Base-by-base conservation (phyloP, 1,140 invertebrate genomes). In the Wasmannia auropunctata region DNA sequence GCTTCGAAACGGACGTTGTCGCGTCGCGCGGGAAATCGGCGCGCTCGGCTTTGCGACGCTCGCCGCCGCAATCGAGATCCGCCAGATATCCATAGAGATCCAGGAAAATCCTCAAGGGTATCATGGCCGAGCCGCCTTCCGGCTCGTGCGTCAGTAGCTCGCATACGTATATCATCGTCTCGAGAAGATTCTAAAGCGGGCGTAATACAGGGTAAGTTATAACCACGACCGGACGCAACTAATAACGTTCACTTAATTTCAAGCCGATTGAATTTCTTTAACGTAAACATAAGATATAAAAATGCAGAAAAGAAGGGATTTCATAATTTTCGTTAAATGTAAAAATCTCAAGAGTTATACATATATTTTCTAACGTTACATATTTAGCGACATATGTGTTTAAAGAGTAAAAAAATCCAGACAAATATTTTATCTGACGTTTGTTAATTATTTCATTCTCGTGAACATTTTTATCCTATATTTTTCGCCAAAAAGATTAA, bases 121-220 rank as follows among this genome's bases (percentile, higher is more conserved):
- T 97, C 88, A 96, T 96, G 2, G 97, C 96, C 5, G 97, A 97
- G 2, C 97, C 97, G 54, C 98, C 98, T 88, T 98, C 97, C 1
- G 97, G 97, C 92, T 98, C 97, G 85, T 97, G 96, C 25, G 98
- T 98, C 81, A 98, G 94, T 46, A 98, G 95, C 94, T 98, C 97
- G 94, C 98, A 98, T 58, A 98, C 95, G 40, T 97, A 95, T 74
- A 97, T 97, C 97, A 98, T 98, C 28, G 97, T 97, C 92, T 97
- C 96, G 7, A 96, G 96, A 34, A 98, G 95, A 91, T 96, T 97
- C 97, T 98, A 90, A 22, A 34, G 22, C 31, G 46, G 70, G 31
- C 75, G 87, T 46, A 85, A 8, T n/a, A 70, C 58, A 37, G 10
- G 31, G 72, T 88, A 62, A 89, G 81, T 88, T 51, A 65, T 22